A percentile compares a stretch with the other conserved stretches of the same genome.
These are phyloP conservation scores for Carollia perspicillata DNA, from an alignment of 2,113 vertebrate genomes.

Conservation along the genomic window DNA sequence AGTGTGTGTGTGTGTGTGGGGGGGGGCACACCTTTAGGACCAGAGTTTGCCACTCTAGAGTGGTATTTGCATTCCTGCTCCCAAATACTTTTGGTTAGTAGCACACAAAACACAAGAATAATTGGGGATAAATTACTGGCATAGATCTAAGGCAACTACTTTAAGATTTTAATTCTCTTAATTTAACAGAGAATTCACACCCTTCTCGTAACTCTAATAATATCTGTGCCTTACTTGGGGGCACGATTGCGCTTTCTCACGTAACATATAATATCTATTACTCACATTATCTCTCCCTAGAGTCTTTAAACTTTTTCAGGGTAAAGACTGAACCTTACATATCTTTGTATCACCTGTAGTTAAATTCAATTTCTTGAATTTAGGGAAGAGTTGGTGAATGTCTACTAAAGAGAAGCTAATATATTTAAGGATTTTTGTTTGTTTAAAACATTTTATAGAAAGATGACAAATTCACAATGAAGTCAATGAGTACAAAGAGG, in stretches of 20 bases:
- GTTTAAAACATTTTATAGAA: not conserved
- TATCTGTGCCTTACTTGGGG: not conserved
- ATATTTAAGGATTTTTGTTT: not conserved
- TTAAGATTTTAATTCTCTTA: not conserved
- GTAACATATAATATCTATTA: not conserved
- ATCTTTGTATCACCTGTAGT: not conserved
- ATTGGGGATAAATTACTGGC: not conserved
- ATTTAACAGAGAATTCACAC: not conserved
- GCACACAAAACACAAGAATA: not conserved
- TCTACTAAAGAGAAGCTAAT: not conserved
- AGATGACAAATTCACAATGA: not conserved
- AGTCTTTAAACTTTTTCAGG: not conserved
- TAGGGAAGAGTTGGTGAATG: not conserved
- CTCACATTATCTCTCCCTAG: not conserved
- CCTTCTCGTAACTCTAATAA: not conserved
- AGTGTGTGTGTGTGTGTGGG: not conserved
- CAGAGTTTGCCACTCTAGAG: not conserved
- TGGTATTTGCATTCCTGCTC: not conserved
- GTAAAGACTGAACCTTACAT: not conserved
- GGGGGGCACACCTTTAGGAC: too few species aligned
- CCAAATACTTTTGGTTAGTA: not conserved
- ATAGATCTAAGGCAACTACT: not conserved
- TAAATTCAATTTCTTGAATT: not conserved
- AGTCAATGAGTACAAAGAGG: accelerated
- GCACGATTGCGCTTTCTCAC: not conserved